These are phyloP conservation scores for Mungos mungo DNA, from an alignment of 2,113 vertebrate genomes.

Conservation along the genomic window DNA sequence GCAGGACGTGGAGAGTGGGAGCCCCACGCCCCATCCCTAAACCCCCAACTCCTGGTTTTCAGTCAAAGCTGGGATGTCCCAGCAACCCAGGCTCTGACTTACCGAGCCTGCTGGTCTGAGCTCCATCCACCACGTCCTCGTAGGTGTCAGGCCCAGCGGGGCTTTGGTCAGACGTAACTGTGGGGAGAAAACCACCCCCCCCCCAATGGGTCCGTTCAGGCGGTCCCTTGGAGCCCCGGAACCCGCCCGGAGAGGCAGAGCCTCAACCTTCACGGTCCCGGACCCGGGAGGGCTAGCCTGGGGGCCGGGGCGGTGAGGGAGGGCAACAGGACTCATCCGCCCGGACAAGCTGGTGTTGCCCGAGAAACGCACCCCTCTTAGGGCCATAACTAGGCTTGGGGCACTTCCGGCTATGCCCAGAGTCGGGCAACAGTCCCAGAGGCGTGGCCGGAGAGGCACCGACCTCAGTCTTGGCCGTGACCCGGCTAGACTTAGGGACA, in stretches of 20 bases:
- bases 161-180: conserved; percentile 15
- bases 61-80: neutral
- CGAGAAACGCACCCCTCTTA: neutral
- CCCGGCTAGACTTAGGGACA: accelerated
- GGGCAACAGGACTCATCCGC: neutral
- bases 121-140: conserved; percentile 59
- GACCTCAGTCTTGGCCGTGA: neutral
- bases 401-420: neutral
- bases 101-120: conserved; percentile 55
- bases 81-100: neutral
- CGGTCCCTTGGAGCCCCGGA: too few species aligned
- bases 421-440: accelerated
- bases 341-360: accelerated
- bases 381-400: accelerated
- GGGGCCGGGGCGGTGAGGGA: accelerated
- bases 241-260: too few species aligned
- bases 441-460: neutral
- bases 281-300: accelerated
- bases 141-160: conserved; percentile 38
- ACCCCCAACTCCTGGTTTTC: neutral
- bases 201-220: accelerated
- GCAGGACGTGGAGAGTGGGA: neutral
- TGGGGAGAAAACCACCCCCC: neutral
- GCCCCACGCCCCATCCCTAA: neutral
- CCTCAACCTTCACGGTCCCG: neutral